Conservation (phyloP, 2,888 invertebrate genomes). For the Scaptomyza cyrtandrae region DNA sequence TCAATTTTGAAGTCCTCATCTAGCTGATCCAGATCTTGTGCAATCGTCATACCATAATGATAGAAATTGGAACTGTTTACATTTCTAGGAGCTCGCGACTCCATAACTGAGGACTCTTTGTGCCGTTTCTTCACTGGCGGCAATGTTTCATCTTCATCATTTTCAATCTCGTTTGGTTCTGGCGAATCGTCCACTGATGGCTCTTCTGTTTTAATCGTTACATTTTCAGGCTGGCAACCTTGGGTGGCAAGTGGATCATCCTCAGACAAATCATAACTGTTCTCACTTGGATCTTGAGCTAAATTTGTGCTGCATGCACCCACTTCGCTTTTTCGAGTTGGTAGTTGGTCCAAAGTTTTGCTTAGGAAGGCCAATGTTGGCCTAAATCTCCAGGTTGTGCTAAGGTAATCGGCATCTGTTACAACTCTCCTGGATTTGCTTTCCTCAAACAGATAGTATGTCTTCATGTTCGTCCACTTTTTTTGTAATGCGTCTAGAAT, state of each 20-base stretch:
- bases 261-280: slow-evolving; percentile 47
- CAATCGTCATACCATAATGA: slow-evolving; percentile 59
- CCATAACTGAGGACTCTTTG: slow-evolving; percentile 16
- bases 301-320: neutral
- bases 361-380: slow-evolving; percentile 41
- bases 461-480: slow-evolving; percentile 57
- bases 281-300: slow-evolving; percentile 19
- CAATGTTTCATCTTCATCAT: slow-evolving; percentile 10
- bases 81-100: slow-evolving; percentile 8
- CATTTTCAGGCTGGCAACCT: slow-evolving; percentile 22
- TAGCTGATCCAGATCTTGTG: slow-evolving; percentile 53
- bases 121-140: slow-evolving; percentile 19
- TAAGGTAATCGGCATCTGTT: slow-evolving; percentile 35
- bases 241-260: slow-evolving; percentile 54
- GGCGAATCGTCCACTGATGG: slow-evolving; percentile 14
- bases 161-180: slow-evolving; percentile 18
- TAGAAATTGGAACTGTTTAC: slow-evolving; percentile 33
- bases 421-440: slow-evolving; percentile 48
- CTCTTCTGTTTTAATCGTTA: slow-evolving; percentile 46
- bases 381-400: slow-evolving; percentile 53
- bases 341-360: slow-evolving; percentile 10
- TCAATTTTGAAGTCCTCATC: slow-evolving; percentile 59
- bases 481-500: slow-evolving; percentile 45
- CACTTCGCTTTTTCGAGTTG: neutral
- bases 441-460: slow-evolving; percentile 52